Evolutionary conservation across 2,888 invertebrate species (phyloP).

Genomic region (Eilema caniola): DNA sequence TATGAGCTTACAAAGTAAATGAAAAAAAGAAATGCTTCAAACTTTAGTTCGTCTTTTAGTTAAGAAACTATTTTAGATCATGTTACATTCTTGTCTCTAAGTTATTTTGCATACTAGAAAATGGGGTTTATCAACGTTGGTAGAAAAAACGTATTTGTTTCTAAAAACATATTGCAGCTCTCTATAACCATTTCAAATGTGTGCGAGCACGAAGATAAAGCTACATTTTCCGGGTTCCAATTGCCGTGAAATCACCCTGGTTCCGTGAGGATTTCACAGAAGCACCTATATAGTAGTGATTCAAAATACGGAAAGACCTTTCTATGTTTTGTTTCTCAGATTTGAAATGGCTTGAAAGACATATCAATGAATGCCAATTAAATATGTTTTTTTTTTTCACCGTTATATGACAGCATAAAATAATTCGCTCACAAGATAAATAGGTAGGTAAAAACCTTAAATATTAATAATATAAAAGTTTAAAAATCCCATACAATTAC

Average conservation of each 20-base stretch:
- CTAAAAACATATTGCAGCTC: neutral
- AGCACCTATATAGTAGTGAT: neutral
- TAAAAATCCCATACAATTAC: neutral
- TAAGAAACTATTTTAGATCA: neutral
- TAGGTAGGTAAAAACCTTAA: too few relatives aligned
- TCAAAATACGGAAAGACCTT: neutral
- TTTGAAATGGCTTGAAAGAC: neutral
- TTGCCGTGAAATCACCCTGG: conserved; percentile 9
- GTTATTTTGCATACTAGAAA: neutral
- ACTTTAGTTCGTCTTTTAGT: neutral
- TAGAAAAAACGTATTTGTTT: neutral
- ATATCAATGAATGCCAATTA: neutral
- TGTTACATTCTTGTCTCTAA: neutral
- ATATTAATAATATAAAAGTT: too few relatives aligned
- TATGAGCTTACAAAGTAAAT: too few relatives aligned
- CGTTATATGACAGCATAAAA: too few relatives aligned
- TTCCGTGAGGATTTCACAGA: neutral
- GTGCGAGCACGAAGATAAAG: conserved; percentile 12
- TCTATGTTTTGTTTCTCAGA: conserved; percentile 1
- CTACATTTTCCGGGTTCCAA: conserved; percentile 9
- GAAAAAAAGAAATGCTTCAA: too few relatives aligned
- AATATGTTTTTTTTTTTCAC: neutral
- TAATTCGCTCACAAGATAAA: too few relatives aligned
- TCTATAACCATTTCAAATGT: neutral
- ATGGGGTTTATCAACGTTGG: neutral